These are phyloP conservation scores for Actinostola sp. DNA, from an alignment of 92 coral and sea anemone genomes.

Conservation along the genomic window DNA sequence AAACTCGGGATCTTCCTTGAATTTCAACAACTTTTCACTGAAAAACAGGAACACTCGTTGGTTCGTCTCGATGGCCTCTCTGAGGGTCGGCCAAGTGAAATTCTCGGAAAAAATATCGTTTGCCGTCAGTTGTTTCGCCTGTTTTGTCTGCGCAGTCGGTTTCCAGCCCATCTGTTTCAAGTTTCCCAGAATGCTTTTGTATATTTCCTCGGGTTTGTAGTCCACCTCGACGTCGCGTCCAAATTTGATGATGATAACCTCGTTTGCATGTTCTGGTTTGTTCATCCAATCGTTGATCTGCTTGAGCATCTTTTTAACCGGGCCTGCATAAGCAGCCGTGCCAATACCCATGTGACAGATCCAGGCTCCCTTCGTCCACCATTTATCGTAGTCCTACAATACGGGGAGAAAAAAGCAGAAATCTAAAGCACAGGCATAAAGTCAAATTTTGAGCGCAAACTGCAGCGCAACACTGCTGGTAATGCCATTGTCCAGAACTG, in stretches of 20 bases:
- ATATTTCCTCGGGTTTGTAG: slow-evolving; percentile 8
- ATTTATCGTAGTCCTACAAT: slow-evolving; percentile 10
- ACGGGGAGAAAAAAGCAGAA: not conserved
- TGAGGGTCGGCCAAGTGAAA: slow-evolving; percentile 49
- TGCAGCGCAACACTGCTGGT: too few species aligned
- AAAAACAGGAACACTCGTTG: slow-evolving; percentile 50
- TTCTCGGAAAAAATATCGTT: slow-evolving; percentile 19
- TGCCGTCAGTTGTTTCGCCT: slow-evolving; percentile 31
- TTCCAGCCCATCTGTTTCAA: slow-evolving; percentile 31
- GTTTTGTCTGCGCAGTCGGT: slow-evolving; percentile 20
- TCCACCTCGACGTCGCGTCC: slow-evolving; percentile 33
- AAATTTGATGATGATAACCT: slow-evolving; percentile 42
- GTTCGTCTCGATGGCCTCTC: slow-evolving; percentile 45
- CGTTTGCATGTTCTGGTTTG: slow-evolving; percentile 37
- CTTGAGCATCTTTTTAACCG: slow-evolving; percentile 39
- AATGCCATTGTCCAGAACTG: too few species aligned
- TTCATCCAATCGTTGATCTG: slow-evolving; percentile 50
- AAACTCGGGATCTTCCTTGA: not conserved
- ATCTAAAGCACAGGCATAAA: not conserved
- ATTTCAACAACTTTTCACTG: slow-evolving; percentile 30
- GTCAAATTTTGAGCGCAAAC: too few species aligned
- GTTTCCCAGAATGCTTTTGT: slow-evolving; percentile 26
- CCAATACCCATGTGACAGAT: slow-evolving; percentile 34
- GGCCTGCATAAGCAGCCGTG: slow-evolving; percentile 31
- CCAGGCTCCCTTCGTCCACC: slow-evolving; percentile 41